phyloP scores from a whole-genome alignment of 2,888 invertebrate genomes.

The Euplexia lucipara region DNA sequence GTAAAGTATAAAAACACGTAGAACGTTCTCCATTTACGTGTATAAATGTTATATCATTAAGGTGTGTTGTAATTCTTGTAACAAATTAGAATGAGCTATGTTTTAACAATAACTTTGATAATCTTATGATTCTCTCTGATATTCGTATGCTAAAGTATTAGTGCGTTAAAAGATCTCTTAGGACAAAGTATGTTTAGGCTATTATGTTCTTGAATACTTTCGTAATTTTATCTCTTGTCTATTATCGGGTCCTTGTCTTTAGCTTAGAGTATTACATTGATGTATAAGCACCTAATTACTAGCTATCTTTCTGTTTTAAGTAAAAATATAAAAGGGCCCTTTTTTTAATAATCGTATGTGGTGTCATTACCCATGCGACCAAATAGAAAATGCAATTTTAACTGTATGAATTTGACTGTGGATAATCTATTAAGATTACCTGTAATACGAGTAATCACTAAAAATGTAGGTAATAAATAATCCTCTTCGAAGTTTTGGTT shows the following conservation, averaged over 20 bases:
- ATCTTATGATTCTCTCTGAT: neutral
- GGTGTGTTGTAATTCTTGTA: conserved; percentile 31
- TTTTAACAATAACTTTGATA: conserved; percentile 28
- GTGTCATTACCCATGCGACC: too few relatives aligned
- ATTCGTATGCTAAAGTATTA: neutral
- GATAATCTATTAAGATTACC: too few relatives aligned
- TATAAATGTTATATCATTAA: conserved; percentile 52
- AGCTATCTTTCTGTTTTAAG: neutral
- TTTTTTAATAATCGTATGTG: too few relatives aligned
- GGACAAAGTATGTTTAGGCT: neutral
- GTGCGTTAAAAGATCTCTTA: neutral
- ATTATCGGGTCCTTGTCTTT: too few relatives aligned
- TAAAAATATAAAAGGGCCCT: conserved; percentile 7
- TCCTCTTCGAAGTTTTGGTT: too few relatives aligned
- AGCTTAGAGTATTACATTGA: too few relatives aligned
- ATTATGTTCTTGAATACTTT: neutral
- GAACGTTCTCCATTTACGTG: conserved; percentile 45
- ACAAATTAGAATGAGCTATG: conserved; percentile 17
- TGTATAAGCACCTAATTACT: too few relatives aligned
- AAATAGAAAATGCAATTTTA: conserved; percentile 2
- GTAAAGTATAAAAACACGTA: conserved; percentile 51
- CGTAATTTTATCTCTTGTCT: neutral
- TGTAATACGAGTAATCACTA: too few relatives aligned
- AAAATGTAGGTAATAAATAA: too few relatives aligned
- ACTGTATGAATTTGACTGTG: neutral